phyloP scores from a whole-genome alignment of 2,888 invertebrate species.

The Drosophila siamana region DNA sequence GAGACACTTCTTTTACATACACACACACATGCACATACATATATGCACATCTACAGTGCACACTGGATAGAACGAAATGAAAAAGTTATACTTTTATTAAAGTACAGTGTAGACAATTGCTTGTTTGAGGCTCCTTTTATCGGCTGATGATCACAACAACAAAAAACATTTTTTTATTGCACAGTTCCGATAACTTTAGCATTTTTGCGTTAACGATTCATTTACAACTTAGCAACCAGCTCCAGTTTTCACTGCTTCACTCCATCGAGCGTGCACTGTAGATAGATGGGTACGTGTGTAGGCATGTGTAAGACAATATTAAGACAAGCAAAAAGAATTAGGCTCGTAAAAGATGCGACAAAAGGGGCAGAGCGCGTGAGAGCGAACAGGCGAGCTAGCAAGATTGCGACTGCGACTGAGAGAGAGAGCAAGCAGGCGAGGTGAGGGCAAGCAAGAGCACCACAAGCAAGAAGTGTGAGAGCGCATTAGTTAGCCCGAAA shows the following conservation, averaged over 20 bases:
- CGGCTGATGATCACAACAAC: too few relatives aligned
- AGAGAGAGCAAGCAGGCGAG: slow-evolving; percentile 1
- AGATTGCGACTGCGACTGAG: background rate
- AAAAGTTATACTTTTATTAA: too few relatives aligned
- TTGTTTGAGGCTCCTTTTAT: too few relatives aligned
- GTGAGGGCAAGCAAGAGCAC: slow-evolving; percentile 2
- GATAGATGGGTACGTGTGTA: slow-evolving; percentile 1
- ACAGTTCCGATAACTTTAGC: too few relatives aligned
- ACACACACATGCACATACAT: slow-evolving; percentile 1
- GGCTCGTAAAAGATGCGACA: slow-evolving; percentile 55
- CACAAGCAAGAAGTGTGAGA: background rate
- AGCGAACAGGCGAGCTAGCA: background rate
- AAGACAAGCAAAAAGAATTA: slow-evolving; percentile 57
- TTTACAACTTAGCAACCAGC: too few relatives aligned
- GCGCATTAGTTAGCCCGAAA: slow-evolving; percentile 17
- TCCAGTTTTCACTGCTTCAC: background rate
- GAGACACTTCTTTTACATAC: slow-evolving; percentile 60
- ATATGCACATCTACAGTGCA: slow-evolving; percentile 1
- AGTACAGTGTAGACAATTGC: too few relatives aligned
- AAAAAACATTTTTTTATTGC: too few relatives aligned
- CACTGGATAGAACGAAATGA: background rate
- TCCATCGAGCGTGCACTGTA: background rate
- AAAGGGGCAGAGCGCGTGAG: slow-evolving; percentile 17
- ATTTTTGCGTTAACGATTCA: too few relatives aligned
- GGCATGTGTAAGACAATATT: slow-evolving; percentile 41